Conservation (phyloP, 2,888 invertebrate genomes). For the Drosophila macrospina region DNA sequence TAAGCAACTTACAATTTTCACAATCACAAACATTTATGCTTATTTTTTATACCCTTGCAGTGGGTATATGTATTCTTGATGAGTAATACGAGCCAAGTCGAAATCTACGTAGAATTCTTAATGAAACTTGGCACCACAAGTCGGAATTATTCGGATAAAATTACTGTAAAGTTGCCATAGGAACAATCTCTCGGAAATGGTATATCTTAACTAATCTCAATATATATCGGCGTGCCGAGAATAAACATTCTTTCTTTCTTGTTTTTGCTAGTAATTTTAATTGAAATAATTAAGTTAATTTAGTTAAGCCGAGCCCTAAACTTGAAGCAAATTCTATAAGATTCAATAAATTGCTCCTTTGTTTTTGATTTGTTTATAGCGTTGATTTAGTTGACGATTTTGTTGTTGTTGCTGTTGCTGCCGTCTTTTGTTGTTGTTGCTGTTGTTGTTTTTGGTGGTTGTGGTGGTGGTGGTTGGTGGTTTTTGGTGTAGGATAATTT, state of each 20-base stretch:
- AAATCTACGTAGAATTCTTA: too few species aligned
- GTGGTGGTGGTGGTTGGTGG: conserved; percentile 32
- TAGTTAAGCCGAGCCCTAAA: conserved; percentile 5
- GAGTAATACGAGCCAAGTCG: too few species aligned
- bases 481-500: conserved; percentile 59
- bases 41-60: too few species aligned
- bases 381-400: conserved; percentile 37
- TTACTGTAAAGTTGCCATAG: too few species aligned
- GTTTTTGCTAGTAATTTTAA: not conserved
- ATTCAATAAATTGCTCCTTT: conserved; percentile 72
- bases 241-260: too few species aligned
- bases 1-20: conserved; percentile 19
- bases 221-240: too few species aligned
- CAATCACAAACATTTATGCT: not conserved
- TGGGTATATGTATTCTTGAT: too few species aligned
- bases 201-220: too few species aligned
- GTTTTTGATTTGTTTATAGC: conserved; percentile 29
- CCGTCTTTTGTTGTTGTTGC: conserved; percentile 49
- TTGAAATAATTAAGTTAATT: not conserved
- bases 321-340: conserved; percentile 29
- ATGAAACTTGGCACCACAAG: too few species aligned
- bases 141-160: too few species aligned
- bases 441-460: conserved; percentile 27
- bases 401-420: conserved; percentile 32
- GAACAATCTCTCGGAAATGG: too few species aligned